Evolutionary conservation across 2,888 invertebrate species (phyloP), one percentile per base, ranked within the genome.

Genomic region (Papilio gigon): DNA sequence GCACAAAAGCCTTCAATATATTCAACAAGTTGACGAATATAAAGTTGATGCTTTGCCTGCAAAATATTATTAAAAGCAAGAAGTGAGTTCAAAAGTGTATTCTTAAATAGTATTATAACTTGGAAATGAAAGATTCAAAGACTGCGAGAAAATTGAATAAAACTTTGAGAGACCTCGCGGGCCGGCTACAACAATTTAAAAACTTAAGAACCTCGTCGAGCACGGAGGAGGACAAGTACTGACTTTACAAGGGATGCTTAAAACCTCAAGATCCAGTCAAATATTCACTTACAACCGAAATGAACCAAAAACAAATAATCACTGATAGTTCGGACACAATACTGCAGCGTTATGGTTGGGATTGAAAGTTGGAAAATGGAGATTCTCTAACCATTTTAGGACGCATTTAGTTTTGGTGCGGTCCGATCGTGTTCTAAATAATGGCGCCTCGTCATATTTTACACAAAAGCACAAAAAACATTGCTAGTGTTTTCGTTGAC

Each of bases 51-150:
- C 12, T 22, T 47, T n/a, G 22, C 17, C 17, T 33, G 58, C 33
- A 27, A 35, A 35, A 50, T 35, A 30, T 50, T n/a, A 30, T 40
- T 11, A 37, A 27, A 40, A 53, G 60, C 40, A 20, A 4, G 40
- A 60, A 40, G 30, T 40, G 40, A 53, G 53, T 67, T 67, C 4
- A 53, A 25, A 37, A 67, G 17, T 67, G 53, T 50, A 60, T 59
- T 66, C 37, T 60, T 47, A 60, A 60, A 60, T 58, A 50, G 37
- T 66, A 27, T 60, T 66, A 66, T 47, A 61, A 61, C 33, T 66
- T 59, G 22, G 25, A 35, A 66, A 59, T 47, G 58, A 66, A 66
- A 66, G 35, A 66, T 42, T 66, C 44, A 59, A 65, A 66, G 65
- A 35, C 33, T 17, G 20, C 5, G 59, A 30, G 58, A 8, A 47